Percentiles rank a stretch among this genome's conserved stretches.
phyloP scores from a whole-genome alignment of 2,888 invertebrate genomes.

The Limenitis camilla region DNA sequence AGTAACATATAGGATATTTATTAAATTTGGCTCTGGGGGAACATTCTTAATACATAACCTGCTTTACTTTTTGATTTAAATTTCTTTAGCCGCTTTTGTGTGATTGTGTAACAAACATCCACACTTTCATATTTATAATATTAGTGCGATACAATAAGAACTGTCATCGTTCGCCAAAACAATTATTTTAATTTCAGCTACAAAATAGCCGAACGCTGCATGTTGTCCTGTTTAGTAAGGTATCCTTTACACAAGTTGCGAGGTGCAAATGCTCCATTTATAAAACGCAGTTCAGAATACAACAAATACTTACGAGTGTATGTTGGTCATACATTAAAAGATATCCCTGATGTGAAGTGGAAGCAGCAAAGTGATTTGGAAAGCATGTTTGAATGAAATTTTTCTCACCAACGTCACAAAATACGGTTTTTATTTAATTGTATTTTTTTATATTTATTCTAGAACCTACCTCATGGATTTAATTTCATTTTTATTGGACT shows the following conservation, averaged over 20 bases:
- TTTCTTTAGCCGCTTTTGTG: too few species aligned
- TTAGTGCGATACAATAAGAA: too few species aligned
- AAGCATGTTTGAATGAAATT: slow-evolving; percentile 39
- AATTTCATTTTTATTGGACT: too few species aligned
- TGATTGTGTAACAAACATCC: too few species aligned
- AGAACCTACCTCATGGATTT: too few species aligned
- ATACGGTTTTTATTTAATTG: neutral
- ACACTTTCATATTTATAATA: too few species aligned
- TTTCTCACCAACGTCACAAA: neutral
- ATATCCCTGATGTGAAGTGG: slow-evolving; percentile 27
- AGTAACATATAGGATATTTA: too few species aligned
- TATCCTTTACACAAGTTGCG: slow-evolving; percentile 56
- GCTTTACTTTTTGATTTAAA: too few species aligned
- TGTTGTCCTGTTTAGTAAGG: slow-evolving; percentile 50
- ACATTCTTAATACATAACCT: too few species aligned
- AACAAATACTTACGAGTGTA: slow-evolving; percentile 52
- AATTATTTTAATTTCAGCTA: slow-evolving; percentile 37
- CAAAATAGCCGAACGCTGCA: slow-evolving; percentile 62
- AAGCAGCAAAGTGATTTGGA: slow-evolving; percentile 35
- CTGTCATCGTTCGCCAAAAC: neutral
- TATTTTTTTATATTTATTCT: neutral
- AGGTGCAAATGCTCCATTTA: slow-evolving; percentile 43
- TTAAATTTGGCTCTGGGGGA: too few species aligned
- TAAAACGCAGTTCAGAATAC: slow-evolving; percentile 42
- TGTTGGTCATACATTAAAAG: slow-evolving; percentile 33